Conservation (phyloP, 2,113 vertebrate genomes). For the Burhinus bistriatus region DNA sequence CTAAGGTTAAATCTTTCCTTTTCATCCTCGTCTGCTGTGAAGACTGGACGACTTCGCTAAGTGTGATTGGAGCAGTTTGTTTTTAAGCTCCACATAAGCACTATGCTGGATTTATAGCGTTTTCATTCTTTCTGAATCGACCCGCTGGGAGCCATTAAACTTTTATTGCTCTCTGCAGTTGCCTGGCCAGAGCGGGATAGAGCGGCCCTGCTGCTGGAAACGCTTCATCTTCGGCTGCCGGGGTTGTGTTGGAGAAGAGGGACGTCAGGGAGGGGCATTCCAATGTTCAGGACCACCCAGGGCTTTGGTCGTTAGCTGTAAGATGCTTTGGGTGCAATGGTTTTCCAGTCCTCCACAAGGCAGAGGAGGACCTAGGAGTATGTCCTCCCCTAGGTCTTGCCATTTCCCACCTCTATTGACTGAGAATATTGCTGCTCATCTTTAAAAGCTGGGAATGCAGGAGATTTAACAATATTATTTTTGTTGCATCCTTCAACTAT, state of each 20-base stretch:
- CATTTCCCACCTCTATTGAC: background rate
- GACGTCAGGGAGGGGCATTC: background rate
- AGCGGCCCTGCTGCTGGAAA: conserved; percentile 58
- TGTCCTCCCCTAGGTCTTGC: background rate
- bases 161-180: conserved; percentile 82
- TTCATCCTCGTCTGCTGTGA: conserved; percentile 56
- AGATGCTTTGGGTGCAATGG: background rate
- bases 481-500: background rate
- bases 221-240: conserved; percentile 30
- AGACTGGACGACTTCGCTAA: conserved; percentile 70
- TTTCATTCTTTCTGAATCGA: conserved; percentile 80
- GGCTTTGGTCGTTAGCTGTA: background rate
- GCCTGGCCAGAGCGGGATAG: conserved; percentile 72
- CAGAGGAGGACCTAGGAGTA: background rate
- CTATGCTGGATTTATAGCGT: conserved; percentile 77
- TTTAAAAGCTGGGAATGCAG: background rate
- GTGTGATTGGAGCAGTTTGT: conserved; percentile 82
- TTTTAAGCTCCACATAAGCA: conserved; percentile 83
- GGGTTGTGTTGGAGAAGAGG: background rate
- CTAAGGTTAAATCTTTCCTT: conserved; percentile 64
- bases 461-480: background rate
- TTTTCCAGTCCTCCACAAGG: background rate
- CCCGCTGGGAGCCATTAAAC: conserved; percentile 81
- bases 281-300: background rate
- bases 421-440: background rate